These are phyloP conservation scores for Scylla paramamosain DNA, from an alignment of 1,140 invertebrate species.

Conservation along the genomic window DNA sequence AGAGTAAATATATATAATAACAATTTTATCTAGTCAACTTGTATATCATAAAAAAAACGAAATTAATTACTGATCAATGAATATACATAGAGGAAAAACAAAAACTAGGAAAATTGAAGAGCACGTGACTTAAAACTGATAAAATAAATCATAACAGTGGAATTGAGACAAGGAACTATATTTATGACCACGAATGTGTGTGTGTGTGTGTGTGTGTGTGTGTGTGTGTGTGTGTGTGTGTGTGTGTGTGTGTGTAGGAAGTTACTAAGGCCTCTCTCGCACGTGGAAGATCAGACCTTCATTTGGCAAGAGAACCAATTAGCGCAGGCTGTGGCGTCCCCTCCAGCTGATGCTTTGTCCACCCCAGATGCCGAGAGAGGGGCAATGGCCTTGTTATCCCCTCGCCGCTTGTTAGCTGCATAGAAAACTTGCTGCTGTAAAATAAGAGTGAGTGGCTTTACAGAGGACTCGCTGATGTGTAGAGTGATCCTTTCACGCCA, in stretches of 20 bases:
- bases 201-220: constrained; percentile 46
- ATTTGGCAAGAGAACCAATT: constrained; percentile 59
- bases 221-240: constrained; percentile 55
- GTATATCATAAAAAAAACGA: too few relatives aligned
- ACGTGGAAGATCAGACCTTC: background rate
- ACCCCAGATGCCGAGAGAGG: constrained; percentile 44
- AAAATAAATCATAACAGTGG: too few relatives aligned
- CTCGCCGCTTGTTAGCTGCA: constrained; percentile 57
- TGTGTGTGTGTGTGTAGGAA: constrained; percentile 47
- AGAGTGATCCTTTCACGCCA: constrained; percentile 12
- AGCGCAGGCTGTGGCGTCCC: constrained; percentile 31
- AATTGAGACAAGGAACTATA: too few relatives aligned
- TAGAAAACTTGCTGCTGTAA: constrained; percentile 58
- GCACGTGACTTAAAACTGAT: too few relatives aligned
- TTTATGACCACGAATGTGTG: too few relatives aligned
- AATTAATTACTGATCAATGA: background rate
- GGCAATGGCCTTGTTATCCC: constrained; percentile 58
- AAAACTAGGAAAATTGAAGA: background rate
- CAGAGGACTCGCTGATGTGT: background rate
- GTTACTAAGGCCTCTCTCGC: background rate
- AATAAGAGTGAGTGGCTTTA: constrained; percentile 52
- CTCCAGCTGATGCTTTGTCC: constrained; percentile 45
- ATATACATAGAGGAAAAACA: background rate
- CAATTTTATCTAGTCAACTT: background rate
- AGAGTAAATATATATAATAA: background rate